Conservation (phyloP, 2,888 invertebrate genomes). For the Itoplectis maculator region DNA sequence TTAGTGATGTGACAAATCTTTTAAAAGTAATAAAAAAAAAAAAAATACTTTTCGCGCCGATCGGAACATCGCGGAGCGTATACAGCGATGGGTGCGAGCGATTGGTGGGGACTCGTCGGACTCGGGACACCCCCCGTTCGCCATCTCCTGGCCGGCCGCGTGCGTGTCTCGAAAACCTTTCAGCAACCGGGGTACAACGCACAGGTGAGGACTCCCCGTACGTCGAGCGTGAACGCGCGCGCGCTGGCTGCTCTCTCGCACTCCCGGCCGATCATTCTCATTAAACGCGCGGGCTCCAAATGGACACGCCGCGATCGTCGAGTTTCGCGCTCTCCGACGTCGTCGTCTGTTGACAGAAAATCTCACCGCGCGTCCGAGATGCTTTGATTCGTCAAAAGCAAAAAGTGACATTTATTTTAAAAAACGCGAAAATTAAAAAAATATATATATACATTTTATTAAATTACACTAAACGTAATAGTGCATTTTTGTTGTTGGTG, state of each 20-base stretch:
- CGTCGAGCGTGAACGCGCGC: constrained; percentile 19
- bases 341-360: background rate
- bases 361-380: background rate
- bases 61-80: too few relatives aligned
- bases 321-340: background rate
- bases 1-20: too few relatives aligned
- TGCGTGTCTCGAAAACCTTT: constrained; percentile 17
- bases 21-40: too few relatives aligned
- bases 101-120: background rate
- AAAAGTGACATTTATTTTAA: background rate
- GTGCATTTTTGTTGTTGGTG: too few relatives aligned
- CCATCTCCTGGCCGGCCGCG: background rate
- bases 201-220: constrained; percentile 33
- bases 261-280: constrained; percentile 35
- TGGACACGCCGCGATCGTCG: constrained; percentile 3
- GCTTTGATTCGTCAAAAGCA: background rate
- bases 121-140: constrained; percentile 25
- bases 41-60: too few relatives aligned
- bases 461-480: too few relatives aligned
- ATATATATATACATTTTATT: too few relatives aligned
- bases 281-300: constrained; percentile 31
- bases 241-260: too few relatives aligned
- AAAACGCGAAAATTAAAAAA: too few relatives aligned
- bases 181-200: constrained; percentile 32
- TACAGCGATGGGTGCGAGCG: background rate